These are phyloP conservation scores for Stichodactyla mertensii DNA, from an alignment of 64 coral and sea anemone species.

Conservation along the genomic window DNA sequence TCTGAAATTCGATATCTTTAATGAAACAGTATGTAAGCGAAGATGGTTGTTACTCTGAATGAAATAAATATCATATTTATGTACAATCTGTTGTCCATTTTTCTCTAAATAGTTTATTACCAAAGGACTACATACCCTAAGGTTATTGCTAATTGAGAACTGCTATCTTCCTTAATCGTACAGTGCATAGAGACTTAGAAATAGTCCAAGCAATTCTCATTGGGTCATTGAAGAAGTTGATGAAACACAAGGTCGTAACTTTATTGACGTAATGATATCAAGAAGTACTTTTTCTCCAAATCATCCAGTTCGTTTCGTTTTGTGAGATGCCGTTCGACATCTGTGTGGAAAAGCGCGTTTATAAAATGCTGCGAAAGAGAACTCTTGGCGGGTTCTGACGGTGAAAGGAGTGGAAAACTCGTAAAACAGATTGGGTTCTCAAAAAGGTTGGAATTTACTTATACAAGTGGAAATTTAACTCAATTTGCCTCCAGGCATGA, in stretches of 20 bases:
- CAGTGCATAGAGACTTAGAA: neutral
- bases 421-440: neutral
- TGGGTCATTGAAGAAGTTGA: neutral
- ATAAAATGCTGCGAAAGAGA: neutral
- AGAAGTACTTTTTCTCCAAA: neutral
- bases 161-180: neutral
- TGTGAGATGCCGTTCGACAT: neutral
- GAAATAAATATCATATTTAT: too few species aligned
- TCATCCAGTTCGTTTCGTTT: neutral
- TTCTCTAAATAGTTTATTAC: too few species aligned
- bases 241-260: neutral
- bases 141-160: neutral
- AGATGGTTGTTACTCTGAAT: too few species aligned
- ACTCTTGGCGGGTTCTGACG: neutral
- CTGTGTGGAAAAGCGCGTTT: neutral
- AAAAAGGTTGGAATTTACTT: neutral
- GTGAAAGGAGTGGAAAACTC: neutral
- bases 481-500: neutral
- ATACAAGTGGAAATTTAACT: neutral
- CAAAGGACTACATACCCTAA: too few species aligned
- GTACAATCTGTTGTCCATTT: too few species aligned
- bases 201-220: neutral
- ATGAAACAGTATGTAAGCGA: too few species aligned
- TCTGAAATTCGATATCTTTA: too few species aligned
- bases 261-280: neutral